Base-by-base conservation (phyloP, 1,140 invertebrate genomes). In the Orussus abietinus region DNA sequence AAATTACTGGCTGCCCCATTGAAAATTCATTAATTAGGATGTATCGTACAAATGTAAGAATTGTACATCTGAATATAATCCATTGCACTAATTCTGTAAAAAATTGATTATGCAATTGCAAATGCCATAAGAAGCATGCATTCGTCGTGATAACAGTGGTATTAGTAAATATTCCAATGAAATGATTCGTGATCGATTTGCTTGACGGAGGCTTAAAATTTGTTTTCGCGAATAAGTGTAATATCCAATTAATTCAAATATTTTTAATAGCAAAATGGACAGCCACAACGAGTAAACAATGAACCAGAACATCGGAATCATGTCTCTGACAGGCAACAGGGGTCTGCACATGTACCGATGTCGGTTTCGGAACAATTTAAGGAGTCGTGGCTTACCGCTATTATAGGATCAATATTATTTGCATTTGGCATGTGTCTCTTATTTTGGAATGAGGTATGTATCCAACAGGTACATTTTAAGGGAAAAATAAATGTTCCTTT, bases 371-470 rank as follows among this genome's bases (percentile, higher is more conserved):
- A 82, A 34, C 79, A 83, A 55, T 80, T 83, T 45, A 76, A 77
- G 53, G 59, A 76, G 45, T 78, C 77, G 37, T 83, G 80, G 80
- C 49, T 82, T 10, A 80, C 80, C 18, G 77, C 80, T 25, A 61
- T 80, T 12, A 78, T 84, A 47, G 81, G 81, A 6, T 58, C 75
- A 13, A 48, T 77, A 22, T 64, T 83, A 17, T 78, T 81, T 62
- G 56, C 67, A 17, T 64, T 60, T 31, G 82, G 81, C 25, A 75
- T 76, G 55, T 78, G 65, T 38, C 62, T 86, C 4, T 65, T 87
- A 30, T 82, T 83, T 57, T 87, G 83, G 83, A 88, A 88, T 67
- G 85, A 88, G 75, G 82, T 84, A 69, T 64, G 41, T 36, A 39
- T 42, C 19, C 42, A 19, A 12, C 37, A 18, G 17, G 35, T 40